phyloP scores from a whole-genome alignment of 2,888 invertebrate genomes.

The Lasius fuliginosus region DNA sequence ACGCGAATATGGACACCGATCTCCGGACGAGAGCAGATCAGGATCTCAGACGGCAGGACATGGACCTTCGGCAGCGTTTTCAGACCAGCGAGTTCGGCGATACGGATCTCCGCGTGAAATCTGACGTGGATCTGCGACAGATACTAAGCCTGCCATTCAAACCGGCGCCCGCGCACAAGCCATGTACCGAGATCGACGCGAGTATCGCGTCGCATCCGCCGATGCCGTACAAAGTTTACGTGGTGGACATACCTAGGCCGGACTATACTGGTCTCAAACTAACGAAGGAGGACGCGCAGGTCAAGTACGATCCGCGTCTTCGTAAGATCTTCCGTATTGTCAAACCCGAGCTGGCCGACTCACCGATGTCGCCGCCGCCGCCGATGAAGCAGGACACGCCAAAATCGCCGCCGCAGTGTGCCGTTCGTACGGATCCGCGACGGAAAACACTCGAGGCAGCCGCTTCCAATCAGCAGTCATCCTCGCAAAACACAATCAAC shows the following conservation, averaged over 20 bases:
- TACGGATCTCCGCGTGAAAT: constrained; percentile 89
- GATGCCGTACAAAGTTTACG: constrained; percentile 89
- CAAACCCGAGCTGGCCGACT: constrained; percentile 88
- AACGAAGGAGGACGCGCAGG: constrained; percentile 91
- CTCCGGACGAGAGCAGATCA: constrained; percentile 82
- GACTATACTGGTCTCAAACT: constrained; percentile 92
- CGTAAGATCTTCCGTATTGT: constrained; percentile 91
- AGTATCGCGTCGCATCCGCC: constrained; percentile 93
- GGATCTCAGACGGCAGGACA: constrained; percentile 85
- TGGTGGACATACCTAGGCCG: constrained; percentile 91
- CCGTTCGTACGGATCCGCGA: constrained; percentile 82
- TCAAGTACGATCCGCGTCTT: constrained; percentile 91
- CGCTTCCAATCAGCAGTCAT: constrained; percentile 67
- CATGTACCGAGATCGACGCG: constrained; percentile 95
- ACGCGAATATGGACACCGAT: constrained; percentile 83
- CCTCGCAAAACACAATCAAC: constrained; percentile 71
- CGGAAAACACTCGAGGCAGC: constrained; percentile 82
- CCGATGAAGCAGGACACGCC: constrained; percentile 84
- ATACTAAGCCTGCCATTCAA: constrained; percentile 92
- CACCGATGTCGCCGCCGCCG: constrained; percentile 88
- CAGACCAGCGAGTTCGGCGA: constrained; percentile 87
- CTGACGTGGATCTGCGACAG: constrained; percentile 92
- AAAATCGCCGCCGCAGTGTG: constrained; percentile 85
- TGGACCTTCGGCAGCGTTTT: constrained; percentile 87
- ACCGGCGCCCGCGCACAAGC: constrained; percentile 93